Evolutionary conservation across 2,888 invertebrate species (phyloP), one percentile per base, ranked within the genome.

Genomic region (Halocaridina rubra): DNA sequence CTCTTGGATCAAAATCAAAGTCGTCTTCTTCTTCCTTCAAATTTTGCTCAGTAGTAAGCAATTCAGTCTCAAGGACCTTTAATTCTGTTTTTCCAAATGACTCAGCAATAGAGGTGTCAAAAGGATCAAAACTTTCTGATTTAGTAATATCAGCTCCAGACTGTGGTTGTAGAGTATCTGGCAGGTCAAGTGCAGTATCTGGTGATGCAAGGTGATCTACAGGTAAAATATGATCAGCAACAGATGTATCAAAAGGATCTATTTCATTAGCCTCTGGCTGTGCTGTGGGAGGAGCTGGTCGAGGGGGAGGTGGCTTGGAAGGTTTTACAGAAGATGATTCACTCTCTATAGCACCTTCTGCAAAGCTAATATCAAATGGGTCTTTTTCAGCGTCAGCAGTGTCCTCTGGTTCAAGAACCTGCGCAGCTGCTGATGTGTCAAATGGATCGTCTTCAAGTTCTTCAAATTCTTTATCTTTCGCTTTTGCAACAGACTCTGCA

Each of bases 401-500:
- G 19, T 76, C 84, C 1, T 81, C 81, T 32, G 76, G 72, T n/a
- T 87, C 84, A 69, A 91, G 90, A 1, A 89, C 89, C 1, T 88
- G 89, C 27, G 90, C 90, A 0, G 91, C 90, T 72, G 90, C 92
- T 32, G 91, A 91, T 7, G 91, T 91, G 13, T 92, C 92, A 85
- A 93, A 92, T 0, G 92, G 92, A 89, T 92, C 92, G 76, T 92
- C 92, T 78, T 91, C 90, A 64, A 85, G 88, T 46, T 86, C 84
- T 64, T 92, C 92, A 69, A 90, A 90, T 87, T 92, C 92, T 90
- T 91, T 93, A 92, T 90, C 88, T 46, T 32, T 92, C 86, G 92
- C 91, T 90, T 94, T 94, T 2, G 92, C 92, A 89, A 95, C 91
- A 29, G 95, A 95, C 91, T 95, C 95, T n/a, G 94, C 93, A 22